These are phyloP conservation scores for Branchellion lobata DNA, from an alignment of 2,888 invertebrate genomes.

Conservation along the genomic window DNA sequence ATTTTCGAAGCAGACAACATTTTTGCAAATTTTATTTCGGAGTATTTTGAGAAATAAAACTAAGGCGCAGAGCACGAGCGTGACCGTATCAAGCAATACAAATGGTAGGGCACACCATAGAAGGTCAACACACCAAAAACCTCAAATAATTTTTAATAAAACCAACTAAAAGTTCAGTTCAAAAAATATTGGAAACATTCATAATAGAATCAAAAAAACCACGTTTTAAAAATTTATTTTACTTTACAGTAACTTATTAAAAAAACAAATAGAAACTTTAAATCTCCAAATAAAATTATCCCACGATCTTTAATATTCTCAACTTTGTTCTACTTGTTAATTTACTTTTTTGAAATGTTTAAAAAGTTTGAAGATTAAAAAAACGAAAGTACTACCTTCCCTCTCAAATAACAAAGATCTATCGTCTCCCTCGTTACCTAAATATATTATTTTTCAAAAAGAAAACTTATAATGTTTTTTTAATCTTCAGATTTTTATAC, in stretches of 20 bases:
- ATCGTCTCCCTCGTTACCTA: slow-evolving; percentile 19
- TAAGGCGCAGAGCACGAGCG: no score
- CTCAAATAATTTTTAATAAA: neutral
- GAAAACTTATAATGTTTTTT: neutral
- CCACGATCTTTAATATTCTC: no score
- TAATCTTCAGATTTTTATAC: neutral
- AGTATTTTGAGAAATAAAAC: no score
- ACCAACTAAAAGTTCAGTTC: no score
- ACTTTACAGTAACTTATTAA: neutral
- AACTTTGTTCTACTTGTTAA: no score
- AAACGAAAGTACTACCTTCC: neutral
- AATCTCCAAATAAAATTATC: no score
- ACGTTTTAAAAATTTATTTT: neutral
- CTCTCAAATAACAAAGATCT: slow-evolving; percentile 10
- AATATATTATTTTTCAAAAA: slow-evolving; percentile 20
- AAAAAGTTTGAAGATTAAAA: no score
- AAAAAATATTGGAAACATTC: no score
- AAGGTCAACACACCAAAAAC: neutral
- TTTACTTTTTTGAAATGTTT: no score
- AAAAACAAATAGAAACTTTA: neutral
- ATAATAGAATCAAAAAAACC: no score
- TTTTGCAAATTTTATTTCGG: neutral
- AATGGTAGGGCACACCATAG: slow-evolving; percentile 2
- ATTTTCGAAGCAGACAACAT: slow-evolving; percentile 12
- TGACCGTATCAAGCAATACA: no score